Evolutionary conservation across 1,140 invertebrate genomes (phyloP).

Genomic region (Brachionus paranguensis): DNA sequence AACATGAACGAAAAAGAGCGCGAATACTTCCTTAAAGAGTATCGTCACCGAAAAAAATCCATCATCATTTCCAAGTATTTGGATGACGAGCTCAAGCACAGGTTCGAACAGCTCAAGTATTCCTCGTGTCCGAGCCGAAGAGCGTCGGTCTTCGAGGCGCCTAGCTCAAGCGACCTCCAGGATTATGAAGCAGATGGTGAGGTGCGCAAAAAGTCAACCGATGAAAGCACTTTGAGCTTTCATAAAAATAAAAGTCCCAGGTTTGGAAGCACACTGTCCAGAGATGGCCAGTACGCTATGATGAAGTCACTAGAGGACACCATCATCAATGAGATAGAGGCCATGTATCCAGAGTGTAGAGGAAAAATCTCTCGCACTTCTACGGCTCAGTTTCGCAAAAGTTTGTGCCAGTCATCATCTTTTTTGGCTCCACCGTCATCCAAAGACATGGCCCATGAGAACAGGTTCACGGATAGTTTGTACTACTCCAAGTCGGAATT

Average conservation of each 20-base stretch:
- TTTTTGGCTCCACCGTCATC: not conserved
- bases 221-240: not conserved
- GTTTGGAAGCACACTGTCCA: not conserved
- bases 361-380: not conserved
- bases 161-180: not conserved
- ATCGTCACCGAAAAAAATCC: not conserved
- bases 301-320: constrained; percentile 28
- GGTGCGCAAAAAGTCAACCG: not conserved
- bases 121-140: not conserved
- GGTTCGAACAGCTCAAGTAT: constrained; percentile 15
- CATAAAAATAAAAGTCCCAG: constrained; percentile 23
- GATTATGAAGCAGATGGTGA: not conserved
- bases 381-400: constrained; percentile 18
- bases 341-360: not conserved
- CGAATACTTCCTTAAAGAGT: not conserved
- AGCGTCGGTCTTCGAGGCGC: not conserved
- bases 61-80: constrained; percentile 23
- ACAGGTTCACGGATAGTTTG: not conserved
- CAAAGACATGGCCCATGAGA: not conserved
- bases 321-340: constrained; percentile 12
- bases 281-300: constrained; percentile 17
- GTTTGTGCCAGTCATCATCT: not conserved
- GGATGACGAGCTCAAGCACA: not conserved
- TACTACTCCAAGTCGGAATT: constrained; percentile 15
- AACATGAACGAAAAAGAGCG: constrained; percentile 12